Evolutionary conservation across 1,140 invertebrate species (phyloP).

Genomic region (Oryctes rhinoceros): DNA sequence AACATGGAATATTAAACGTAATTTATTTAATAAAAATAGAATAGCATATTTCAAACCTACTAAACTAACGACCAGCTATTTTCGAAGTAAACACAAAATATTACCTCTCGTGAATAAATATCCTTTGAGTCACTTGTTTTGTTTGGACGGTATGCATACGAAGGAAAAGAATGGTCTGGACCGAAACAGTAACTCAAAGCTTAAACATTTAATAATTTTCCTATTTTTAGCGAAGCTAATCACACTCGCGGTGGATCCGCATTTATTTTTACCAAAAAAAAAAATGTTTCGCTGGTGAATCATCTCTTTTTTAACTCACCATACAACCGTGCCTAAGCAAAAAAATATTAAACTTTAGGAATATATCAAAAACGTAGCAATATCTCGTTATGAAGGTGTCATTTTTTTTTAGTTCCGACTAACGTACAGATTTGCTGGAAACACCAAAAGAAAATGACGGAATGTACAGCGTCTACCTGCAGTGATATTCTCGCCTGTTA

Average conservation of each 20-base stretch:
- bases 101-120: background rate
- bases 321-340: background rate
- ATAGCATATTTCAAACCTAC: too few relatives aligned
- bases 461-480: background rate
- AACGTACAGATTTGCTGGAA: background rate
- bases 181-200: background rate
- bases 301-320: background rate
- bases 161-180: background rate
- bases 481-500: conserved; percentile 25
- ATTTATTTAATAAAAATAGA: too few relatives aligned
- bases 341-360: background rate
- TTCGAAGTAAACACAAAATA: too few relatives aligned
- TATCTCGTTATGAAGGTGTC: background rate
- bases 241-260: conserved; percentile 19
- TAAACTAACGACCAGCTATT: too few relatives aligned
- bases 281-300: background rate
- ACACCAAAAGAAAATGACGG: background rate
- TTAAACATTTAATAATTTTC: conserved; percentile 32
- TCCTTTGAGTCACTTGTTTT: conserved; percentile 11
- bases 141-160: background rate
- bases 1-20: too few relatives aligned
- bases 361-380: background rate
- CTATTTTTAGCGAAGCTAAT: conserved; percentile 32
- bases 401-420: background rate
- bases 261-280: conserved; percentile 33